These are phyloP conservation scores for Triplophysa dalaica DNA, from an alignment of 2,113 vertebrate species.

Conservation along the genomic window DNA sequence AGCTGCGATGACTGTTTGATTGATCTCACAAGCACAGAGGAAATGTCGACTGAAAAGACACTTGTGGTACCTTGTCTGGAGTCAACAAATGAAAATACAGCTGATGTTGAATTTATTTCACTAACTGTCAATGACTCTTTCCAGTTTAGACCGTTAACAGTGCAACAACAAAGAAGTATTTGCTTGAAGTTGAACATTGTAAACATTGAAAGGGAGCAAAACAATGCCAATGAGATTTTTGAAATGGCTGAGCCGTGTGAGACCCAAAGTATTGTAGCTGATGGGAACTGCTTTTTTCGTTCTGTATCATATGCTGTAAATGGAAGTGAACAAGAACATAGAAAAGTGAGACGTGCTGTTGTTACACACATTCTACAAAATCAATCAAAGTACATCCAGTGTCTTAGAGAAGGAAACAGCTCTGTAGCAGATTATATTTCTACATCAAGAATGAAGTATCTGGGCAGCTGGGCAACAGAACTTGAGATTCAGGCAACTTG, in stretches of 20 bases:
- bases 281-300: background rate
- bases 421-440: background rate
- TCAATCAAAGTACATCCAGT: background rate
- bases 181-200: conserved; percentile 10
- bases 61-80: background rate
- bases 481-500: conserved; percentile 10
- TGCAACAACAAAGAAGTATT: background rate
- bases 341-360: background rate
- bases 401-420: background rate
- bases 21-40: background rate
- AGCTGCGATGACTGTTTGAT: background rate
- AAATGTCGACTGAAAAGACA: background rate
- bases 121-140: background rate
- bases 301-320: background rate
- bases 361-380: background rate
- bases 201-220: background rate
- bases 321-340: background rate
- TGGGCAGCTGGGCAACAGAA: conserved; percentile 7
- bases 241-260: conserved; percentile 11
- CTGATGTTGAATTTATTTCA: background rate
- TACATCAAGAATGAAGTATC: background rate
- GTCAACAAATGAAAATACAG: background rate
- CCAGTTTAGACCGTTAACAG: conserved; percentile 4
- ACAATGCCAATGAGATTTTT: background rate
- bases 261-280: background rate